These are phyloP conservation scores for Biston stratarius DNA, from an alignment of 2,888 invertebrate species.

Conservation along the genomic window DNA sequence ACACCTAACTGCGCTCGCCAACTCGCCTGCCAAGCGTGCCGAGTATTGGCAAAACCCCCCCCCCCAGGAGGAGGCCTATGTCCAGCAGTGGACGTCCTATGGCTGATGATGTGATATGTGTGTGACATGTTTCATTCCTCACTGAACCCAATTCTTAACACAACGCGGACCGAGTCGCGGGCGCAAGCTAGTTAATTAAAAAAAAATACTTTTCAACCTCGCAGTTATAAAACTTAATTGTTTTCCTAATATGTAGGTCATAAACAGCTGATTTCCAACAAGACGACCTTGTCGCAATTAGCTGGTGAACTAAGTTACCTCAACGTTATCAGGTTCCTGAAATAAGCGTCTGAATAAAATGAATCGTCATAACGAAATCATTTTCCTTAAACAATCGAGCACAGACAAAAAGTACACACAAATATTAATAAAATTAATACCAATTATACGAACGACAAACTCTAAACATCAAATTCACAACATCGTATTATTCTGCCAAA, in stretches of 20 bases:
- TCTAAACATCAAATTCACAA: too few species aligned
- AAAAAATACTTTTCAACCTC: neutral
- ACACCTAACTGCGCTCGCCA: too few species aligned
- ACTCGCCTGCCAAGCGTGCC: too few species aligned
- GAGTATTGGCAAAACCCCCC: too few species aligned
- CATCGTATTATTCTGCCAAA: too few species aligned
- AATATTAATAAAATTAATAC: neutral
- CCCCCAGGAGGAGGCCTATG: too few species aligned
- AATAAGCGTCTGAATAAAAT: constrained; percentile 9
- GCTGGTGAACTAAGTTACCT: constrained; percentile 13
- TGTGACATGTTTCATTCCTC: too few species aligned
- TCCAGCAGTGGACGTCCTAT: too few species aligned
- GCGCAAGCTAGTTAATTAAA: too few species aligned
- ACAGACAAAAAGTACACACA: neutral
- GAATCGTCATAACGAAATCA: neutral
- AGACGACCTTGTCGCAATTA: constrained; percentile 5
- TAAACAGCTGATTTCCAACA: neutral
- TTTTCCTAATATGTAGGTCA: neutral
- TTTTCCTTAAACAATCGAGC: constrained; percentile 17
- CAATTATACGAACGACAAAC: neutral
- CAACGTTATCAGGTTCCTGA: constrained; percentile 16
- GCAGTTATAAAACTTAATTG: neutral
- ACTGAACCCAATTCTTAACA: too few species aligned
- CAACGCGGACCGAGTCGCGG: too few species aligned
- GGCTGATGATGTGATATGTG: too few species aligned